Evolutionary conservation across 2,888 invertebrate species (phyloP), one percentile per base, ranked within the genome.

Genomic region (Podabrus alpinus): DNA sequence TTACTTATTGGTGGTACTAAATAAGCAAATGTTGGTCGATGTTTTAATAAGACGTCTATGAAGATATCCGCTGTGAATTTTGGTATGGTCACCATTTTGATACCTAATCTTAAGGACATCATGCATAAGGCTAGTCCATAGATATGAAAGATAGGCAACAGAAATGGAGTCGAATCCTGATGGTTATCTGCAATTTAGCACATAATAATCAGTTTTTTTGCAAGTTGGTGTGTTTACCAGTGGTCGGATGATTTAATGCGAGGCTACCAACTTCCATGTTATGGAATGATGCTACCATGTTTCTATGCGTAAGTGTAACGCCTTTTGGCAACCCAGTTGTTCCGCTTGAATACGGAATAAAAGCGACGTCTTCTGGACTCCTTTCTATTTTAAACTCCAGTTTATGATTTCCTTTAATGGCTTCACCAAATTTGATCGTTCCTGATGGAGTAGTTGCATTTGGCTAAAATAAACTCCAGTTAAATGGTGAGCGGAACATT

Each of bases 131-230:
- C 90, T 61, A 94, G 86, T 0, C 95, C 95, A 83, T 94, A 96
- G 72, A 94, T 94, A 85, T 96, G 96, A 86, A 93, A 96, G 86
- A 95, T 92, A 1, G 96, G 96, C 69, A 96, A 86, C n/a, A 96
- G 89, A 19, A 91, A 90, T 0, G 94, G 91, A 2, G 92, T 78
- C 0, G 92, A 87, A 72, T 94, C 93, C 86, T 94, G 94, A 71
- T 76, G 10, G 13, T 4, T 66, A 3, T 5, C 25, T 45, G 45
- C 7, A 45, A n/a, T 75, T n/a, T n/a, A n/a, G 1, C 5, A 7
- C n/a, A n/a, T n/a, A 2, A 9, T n/a, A 45, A n/a, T 13, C 3
- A 3, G 2, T 45, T 1, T n/a, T n/a, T 45, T 45, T 5, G 1
- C 13, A n/a, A 7, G 45, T 1, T 13, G 29, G 13, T 4, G 11